Evolutionary conservation across 2,797 vertebrate genomes (phyloP), one percentile per base, ranked within the genome.

Genomic region (Gymnothorax javanicus): DNA sequence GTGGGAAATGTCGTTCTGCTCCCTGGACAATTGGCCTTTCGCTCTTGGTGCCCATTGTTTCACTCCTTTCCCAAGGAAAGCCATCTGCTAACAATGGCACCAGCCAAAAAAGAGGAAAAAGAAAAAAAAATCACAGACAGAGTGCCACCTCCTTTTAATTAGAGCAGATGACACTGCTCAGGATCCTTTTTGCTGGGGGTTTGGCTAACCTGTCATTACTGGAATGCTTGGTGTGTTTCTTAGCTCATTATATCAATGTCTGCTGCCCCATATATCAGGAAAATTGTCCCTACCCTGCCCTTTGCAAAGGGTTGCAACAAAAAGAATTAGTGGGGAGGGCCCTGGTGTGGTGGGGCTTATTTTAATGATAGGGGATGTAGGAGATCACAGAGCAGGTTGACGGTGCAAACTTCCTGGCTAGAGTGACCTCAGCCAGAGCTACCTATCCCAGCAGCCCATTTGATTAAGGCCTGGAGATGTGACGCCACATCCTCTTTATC

Each of bases 71-170:
- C 93, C 95, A 96, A 92, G 92, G 89, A 94, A 87, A 91, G 94
- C 94, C 95, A 95, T 95, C 94, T 95, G 94, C 92, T 93, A 91
- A 95, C 95, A 95, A 95, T 93, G 89, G 92, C 86, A 88, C 84
- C 71, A 69, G 91, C 82, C 88, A 90, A 91, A 87, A 88, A 90
- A 90, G 90, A 91, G 90, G 87, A 88, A 81, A 88, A 52, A 54
- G 23, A 27, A n/a, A 17, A 27, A 59, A 75, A 33, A 84, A 75
- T 43, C 79, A 75, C 86, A 67, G 88, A 88, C 86, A 89, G 88
- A 86, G 87, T 84, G 89, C 86, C 88, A 87, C 88, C 86, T 84
- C 83, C 84, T 81, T 82, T 79, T 87, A 88, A 85, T 88, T 82
- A 86, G 82, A 7, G 62, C 54, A 85, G 67, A 60, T 62, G 84